Percentiles rank a stretch among this genome's conserved stretches.
phyloP scores from a whole-genome alignment of 1,140 invertebrate genomes.

The Neodiprion pinetum region DNA sequence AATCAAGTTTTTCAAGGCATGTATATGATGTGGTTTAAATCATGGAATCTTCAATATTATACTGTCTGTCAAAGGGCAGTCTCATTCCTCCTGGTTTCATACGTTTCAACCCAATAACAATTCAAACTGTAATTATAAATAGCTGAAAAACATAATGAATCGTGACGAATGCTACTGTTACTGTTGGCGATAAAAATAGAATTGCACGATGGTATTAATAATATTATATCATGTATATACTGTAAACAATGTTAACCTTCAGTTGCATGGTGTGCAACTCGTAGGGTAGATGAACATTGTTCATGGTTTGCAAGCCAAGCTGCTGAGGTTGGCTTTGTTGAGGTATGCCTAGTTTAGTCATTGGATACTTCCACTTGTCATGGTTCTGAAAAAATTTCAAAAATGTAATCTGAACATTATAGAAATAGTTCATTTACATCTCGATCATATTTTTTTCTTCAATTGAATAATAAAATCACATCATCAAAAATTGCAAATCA shows the following conservation, averaged over 20 bases:
- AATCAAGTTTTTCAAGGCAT: no score
- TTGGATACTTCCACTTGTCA: slow-evolving; percentile 75
- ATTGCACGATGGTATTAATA: slow-evolving; percentile 39
- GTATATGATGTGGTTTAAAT: no score
- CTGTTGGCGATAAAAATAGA: background rate
- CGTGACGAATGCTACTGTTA: background rate
- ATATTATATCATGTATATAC: slow-evolving; percentile 60
- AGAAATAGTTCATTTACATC: no score
- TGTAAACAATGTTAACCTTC: slow-evolving; percentile 65
- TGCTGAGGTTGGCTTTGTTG: slow-evolving; percentile 65
- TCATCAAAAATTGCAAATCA: no score
- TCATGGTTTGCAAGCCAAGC: slow-evolving; percentile 61
- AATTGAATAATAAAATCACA: no score
- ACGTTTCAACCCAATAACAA: background rate
- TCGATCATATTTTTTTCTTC: no score
- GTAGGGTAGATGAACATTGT: slow-evolving; percentile 65
- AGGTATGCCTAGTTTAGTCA: slow-evolving; percentile 62
- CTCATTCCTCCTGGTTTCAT: no score
- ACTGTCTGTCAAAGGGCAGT: no score
- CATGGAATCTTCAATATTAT: no score
- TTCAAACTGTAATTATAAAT: slow-evolving; percentile 22
- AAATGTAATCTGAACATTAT: background rate
- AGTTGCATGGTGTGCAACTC: slow-evolving; percentile 67
- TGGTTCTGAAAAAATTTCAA: slow-evolving; percentile 67
- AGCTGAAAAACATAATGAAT: no score